Percentiles rank a stretch among this genome's conserved stretches.
Conservation (phyloP, 2,888 invertebrate species). For the Pyralis farinalis region DNA sequence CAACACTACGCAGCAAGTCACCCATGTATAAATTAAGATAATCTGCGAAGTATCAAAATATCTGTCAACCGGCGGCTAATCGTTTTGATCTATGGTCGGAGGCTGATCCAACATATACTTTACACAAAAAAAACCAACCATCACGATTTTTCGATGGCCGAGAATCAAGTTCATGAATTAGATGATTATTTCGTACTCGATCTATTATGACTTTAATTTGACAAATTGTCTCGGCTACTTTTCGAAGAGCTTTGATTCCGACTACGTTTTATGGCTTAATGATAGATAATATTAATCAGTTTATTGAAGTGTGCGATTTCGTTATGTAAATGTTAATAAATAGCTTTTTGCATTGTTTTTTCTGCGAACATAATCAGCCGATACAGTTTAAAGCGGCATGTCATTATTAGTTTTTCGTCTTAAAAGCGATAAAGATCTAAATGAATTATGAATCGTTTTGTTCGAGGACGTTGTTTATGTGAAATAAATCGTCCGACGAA, state of each 20-base stretch:
- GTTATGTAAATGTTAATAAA: conserved; percentile 1
- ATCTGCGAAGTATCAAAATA: conserved; percentile 72
- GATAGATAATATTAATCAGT: background rate
- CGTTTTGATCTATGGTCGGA: conserved; percentile 57
- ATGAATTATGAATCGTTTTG: conserved; percentile 64
- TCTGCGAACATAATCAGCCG: conserved; percentile 7
- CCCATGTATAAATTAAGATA: conserved; percentile 70
- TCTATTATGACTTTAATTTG: conserved; percentile 39
- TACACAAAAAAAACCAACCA: conserved; percentile 25
- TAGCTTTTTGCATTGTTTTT: conserved; percentile 2
- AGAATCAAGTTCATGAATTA: conserved; percentile 28
- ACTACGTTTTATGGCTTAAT: conserved; percentile 6
- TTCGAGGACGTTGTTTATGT: conserved; percentile 59
- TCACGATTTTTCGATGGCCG: conserved; percentile 34
- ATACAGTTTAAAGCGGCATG: conserved; percentile 28
- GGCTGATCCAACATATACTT: conserved; percentile 22
- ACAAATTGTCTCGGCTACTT: conserved; percentile 22
- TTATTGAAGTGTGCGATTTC: conserved; percentile 1
- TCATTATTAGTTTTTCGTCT: conserved; percentile 69
- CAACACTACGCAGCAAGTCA: conserved; percentile 57
- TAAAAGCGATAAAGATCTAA: conserved; percentile 73
- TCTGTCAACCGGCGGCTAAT: conserved; percentile 63
- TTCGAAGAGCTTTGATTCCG: background rate
- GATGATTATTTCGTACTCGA: conserved; percentile 15
- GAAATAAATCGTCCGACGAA: conserved; percentile 61